Conservation (phyloP, 2,113 vertebrate genomes). For the Macroglossus sobrinus region DNA sequence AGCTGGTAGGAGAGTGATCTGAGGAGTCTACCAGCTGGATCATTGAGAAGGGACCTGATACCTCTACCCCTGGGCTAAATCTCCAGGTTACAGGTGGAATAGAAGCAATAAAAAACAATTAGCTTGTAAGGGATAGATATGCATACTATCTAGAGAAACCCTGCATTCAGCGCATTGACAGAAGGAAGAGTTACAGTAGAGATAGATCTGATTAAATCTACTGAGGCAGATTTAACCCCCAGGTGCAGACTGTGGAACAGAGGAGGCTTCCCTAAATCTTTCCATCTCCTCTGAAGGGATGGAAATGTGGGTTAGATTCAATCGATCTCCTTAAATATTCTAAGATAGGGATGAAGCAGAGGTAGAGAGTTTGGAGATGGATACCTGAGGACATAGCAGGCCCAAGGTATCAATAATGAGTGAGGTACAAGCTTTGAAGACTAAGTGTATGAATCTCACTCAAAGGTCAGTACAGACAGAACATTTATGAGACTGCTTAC, state of each 20-base stretch:
- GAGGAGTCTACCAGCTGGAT: not conserved
- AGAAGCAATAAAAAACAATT: not conserved
- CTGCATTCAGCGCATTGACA: not conserved
- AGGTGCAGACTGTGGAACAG: not conserved
- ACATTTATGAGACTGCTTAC: not conserved
- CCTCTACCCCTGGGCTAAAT: too few species aligned
- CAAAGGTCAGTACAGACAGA: not conserved
- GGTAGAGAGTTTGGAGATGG: not conserved
- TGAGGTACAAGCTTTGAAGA: not conserved
- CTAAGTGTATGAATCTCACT: not conserved
- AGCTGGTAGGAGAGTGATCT: not conserved
- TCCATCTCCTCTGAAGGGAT: not conserved
- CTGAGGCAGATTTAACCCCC: fast-evolving
- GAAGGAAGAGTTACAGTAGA: not conserved
- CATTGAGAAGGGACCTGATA: not conserved
- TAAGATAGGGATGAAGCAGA: not conserved
- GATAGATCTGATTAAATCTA: not conserved
- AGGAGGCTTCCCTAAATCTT: not conserved
- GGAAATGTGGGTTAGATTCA: not conserved
- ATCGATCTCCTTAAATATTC: not conserved
- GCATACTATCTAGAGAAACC: not conserved
- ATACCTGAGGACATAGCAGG: not conserved
- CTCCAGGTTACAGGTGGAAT: not conserved
- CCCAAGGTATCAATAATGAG: not conserved
- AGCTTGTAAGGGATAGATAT: not conserved